Evolutionary conservation across 2,113 vertebrate species (phyloP), one percentile per base, ranked within the genome.

Genomic region (Ciconia maguari): DNA sequence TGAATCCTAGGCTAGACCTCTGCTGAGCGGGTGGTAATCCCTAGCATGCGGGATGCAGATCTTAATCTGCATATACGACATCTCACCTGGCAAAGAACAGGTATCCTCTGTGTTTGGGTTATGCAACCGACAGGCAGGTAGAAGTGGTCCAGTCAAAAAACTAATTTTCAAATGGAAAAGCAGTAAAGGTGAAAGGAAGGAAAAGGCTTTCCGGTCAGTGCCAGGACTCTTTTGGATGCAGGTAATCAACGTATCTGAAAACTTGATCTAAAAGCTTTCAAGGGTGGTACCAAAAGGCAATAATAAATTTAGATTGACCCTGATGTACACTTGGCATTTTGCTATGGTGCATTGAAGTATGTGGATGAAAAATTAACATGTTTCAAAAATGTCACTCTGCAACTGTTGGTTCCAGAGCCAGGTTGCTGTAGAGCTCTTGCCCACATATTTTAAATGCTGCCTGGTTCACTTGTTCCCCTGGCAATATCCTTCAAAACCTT

Each of bases 161-260:
- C 12, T 29, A 34, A 94, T 75, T 60, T 77, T 29, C 76, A 96
- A 93, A 94, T 93, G 90, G 95, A 80, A 61, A 61, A 88, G 76
- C 83, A 62, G 1, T 21, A 66, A 64, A 10, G 9, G 55, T 68
- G 90, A 68, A 90, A 87, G 58, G 71, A 36, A 88, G 36, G 2
- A 60, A 82, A 84, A 51, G 12, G 38, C 58, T 70, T 86, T 86
- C 34, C 62, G 16, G 62, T 32, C n/a, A 81, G 70, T 6, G 7
- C 58, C 62, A 88, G 71, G 62, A 11, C 42, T 60, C 14, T 76
- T 29, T 38, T 27, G 55, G 82, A 65, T 62, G 76, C 22, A 32
- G 54, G 29, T 55, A 62, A 85, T 78, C 79, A 84, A 75, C 32
- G 14, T 22, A 66, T 87, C 51, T 84, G 65, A 94, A 76, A 88